Conservation (phyloP, 2,113 vertebrate genomes). For the Scomber scombrus region DNA sequence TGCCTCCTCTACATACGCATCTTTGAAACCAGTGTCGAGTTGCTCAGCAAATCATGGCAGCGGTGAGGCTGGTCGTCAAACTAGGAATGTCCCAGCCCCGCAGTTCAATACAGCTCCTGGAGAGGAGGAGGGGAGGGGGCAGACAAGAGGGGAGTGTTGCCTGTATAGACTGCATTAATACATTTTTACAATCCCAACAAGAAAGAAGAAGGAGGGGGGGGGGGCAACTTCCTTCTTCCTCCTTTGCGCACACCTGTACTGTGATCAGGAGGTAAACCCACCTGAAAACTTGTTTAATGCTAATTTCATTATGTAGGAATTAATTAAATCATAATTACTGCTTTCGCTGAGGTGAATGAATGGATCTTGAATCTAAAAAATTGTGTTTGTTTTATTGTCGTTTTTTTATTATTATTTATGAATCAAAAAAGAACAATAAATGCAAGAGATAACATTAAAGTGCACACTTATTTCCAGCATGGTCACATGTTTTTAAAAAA, state of each 20-base stretch:
- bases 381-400: too few relatives aligned
- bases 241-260: slow-evolving; percentile 28
- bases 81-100: slow-evolving; percentile 86
- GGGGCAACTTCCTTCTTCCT: slow-evolving; percentile 44
- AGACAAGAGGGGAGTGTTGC: slow-evolving; percentile 51
- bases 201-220: slow-evolving; percentile 21
- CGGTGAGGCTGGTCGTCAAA: slow-evolving; percentile 80
- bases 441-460: too few relatives aligned
- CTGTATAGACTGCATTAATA: slow-evolving; percentile 69
- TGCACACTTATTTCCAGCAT: too few relatives aligned
- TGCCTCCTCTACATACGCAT: slow-evolving; percentile 76
- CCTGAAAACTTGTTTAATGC: too few relatives aligned
- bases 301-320: too few relatives aligned
- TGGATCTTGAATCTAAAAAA: too few relatives aligned
- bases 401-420: too few relatives aligned
- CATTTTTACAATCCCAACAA: slow-evolving; percentile 64
- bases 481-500: too few relatives aligned
- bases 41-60: slow-evolving; percentile 85
- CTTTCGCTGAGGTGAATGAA: too few relatives aligned
- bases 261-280: slow-evolving; percentile 15
- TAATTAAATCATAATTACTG: too few relatives aligned
- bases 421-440: too few relatives aligned
- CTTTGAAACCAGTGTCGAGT: slow-evolving; percentile 81
- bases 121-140: slow-evolving; percentile 38
- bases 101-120: slow-evolving; percentile 67